Conservation (phyloP, 2,888 invertebrate genomes). For the Torymus auratus region DNA sequence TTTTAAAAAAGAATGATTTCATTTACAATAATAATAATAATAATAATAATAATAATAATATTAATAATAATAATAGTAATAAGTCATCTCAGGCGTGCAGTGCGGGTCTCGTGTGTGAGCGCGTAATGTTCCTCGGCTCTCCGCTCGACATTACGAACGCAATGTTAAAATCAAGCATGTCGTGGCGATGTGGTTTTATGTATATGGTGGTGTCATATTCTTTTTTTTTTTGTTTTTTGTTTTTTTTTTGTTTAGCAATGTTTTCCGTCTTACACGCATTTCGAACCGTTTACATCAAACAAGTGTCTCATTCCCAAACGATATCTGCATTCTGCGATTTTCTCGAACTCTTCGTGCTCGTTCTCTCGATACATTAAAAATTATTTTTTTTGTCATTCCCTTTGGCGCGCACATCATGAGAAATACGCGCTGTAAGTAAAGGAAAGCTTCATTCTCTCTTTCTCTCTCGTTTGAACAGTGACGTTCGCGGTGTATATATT, state of each 20-base stretch:
- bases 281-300: constrained; percentile 21
- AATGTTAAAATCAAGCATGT: constrained; percentile 50
- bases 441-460: constrained; percentile 47
- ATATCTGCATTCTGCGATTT: neutral
- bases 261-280: constrained; percentile 24
- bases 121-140: constrained; percentile 36
- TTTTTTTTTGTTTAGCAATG: constrained; percentile 27
- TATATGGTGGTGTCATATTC: neutral
- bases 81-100: constrained; percentile 45
- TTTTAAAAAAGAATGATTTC: constrained; percentile 54
- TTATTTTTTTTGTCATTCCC: constrained; percentile 30
- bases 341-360: neutral
- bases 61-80: constrained; percentile 42
- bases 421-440: constrained; percentile 20
- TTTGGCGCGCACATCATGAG: constrained; percentile 1
- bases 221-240: neutral
- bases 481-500: constrained; percentile 39
- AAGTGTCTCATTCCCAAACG: constrained; percentile 8
- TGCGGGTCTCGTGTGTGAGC: constrained; percentile 40
- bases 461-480: constrained; percentile 53
- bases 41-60: constrained; percentile 34
- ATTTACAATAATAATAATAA: constrained; percentile 45
- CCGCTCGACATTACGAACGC: constrained; percentile 52
- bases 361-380: neutral
- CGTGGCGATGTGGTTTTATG: constrained; percentile 29